Evolutionary conservation across 1,140 invertebrate species (phyloP).

Genomic region (Chrysomallon squamiferum): DNA sequence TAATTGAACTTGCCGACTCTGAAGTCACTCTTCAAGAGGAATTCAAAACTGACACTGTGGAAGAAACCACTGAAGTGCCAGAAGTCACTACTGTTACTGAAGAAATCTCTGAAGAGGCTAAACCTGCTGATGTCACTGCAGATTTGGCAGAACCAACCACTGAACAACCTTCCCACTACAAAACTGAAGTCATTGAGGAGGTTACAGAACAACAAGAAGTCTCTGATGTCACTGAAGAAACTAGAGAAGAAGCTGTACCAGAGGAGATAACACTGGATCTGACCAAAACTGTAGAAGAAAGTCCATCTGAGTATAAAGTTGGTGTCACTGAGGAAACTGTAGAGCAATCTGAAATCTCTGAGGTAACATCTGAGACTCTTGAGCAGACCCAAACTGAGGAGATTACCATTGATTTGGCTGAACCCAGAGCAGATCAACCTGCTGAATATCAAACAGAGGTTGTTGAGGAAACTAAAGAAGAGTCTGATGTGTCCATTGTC

Average conservation of each 20-base stretch:
- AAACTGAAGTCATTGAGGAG: constrained; percentile 28
- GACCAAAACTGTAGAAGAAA: constrained; percentile 7
- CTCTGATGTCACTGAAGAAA: constrained; percentile 26
- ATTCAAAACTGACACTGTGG: constrained; percentile 26
- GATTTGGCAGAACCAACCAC: constrained; percentile 27
- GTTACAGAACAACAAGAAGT: constrained; percentile 29
- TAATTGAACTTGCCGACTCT: constrained; percentile 28
- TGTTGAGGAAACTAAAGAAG: constrained; percentile 23
- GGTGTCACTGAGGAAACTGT: constrained; percentile 13
- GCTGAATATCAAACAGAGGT: constrained; percentile 28
- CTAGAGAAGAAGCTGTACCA: constrained; percentile 16
- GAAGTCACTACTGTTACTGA: constrained; percentile 28
- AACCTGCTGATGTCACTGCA: constrained; percentile 24
- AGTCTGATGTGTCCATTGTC: constrained; percentile 25
- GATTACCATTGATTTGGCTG: constrained; percentile 14
- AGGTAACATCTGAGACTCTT: constrained; percentile 17
- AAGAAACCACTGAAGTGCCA: constrained; percentile 27
- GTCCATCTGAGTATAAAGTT: constrained; percentile 12
- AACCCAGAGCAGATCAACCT: constrained; percentile 19
- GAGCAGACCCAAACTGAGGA: constrained; percentile 20
- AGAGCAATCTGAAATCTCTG: constrained; percentile 16
- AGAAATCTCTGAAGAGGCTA: constrained; percentile 16
- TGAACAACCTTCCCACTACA: constrained; percentile 24
- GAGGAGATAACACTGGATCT: constrained; percentile 24
- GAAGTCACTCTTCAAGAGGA: constrained; percentile 19